phyloP scores from a whole-genome alignment of 1,140 invertebrate species.

The Anagrus nilaparvatae region DNA sequence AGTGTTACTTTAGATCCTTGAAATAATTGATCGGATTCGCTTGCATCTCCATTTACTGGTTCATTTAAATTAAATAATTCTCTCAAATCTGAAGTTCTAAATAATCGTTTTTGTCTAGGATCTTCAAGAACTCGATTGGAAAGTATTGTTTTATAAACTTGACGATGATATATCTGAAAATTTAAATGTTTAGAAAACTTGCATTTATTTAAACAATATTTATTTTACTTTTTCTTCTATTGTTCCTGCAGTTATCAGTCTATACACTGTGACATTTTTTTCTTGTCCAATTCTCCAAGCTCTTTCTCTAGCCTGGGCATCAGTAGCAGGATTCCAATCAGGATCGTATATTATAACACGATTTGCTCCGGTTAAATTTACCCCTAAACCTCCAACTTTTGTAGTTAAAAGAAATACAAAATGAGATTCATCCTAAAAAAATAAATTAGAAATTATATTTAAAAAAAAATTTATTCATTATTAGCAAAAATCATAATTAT shows the following conservation, averaged over 20 bases:
- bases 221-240: constrained; percentile 77
- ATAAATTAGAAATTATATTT: constrained; percentile 7
- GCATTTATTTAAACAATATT: not conserved
- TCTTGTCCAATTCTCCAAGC: constrained; percentile 88
- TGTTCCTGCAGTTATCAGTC: constrained; percentile 78
- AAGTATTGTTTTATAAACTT: constrained; percentile 93
- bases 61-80: constrained; percentile 85
- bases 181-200: constrained; percentile 4
- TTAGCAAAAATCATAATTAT: constrained; percentile 13
- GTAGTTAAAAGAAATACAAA: constrained; percentile 92
- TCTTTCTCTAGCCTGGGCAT: constrained; percentile 78
- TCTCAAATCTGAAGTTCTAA: constrained; percentile 85
- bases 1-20: constrained; percentile 50
- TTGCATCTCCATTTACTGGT: constrained; percentile 52
- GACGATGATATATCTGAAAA: constrained; percentile 73
- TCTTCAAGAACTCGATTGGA: constrained; percentile 89
- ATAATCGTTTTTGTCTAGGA: constrained; percentile 83
- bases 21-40: constrained; percentile 81
- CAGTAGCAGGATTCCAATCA: constrained; percentile 89
- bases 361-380: constrained; percentile 91
- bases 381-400: constrained; percentile 86
- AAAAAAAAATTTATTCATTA: not conserved
- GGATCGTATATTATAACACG: constrained; percentile 95
- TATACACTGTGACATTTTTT: constrained; percentile 79
- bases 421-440: constrained; percentile 53